Evolutionary conservation across 37 sponge, comb jelly and placozoan genomes (phyloP), one percentile per base, ranked within the genome.

Genomic region (Oscarella lobularis): DNA sequence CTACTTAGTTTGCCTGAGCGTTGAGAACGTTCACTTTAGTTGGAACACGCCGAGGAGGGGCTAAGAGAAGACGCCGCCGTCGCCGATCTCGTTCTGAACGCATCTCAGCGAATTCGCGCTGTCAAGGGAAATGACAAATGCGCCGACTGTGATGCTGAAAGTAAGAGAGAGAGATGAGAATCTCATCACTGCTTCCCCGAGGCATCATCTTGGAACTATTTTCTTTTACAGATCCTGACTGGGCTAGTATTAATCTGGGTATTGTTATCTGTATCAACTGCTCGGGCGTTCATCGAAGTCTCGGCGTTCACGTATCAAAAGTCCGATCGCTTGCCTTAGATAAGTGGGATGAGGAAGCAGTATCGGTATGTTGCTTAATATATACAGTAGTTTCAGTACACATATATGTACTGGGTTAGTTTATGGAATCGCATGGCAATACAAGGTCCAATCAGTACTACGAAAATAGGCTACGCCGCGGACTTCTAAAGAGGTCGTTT

Each of bases 171-270:
- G n/a, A n/a, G n/a, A n/a, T n/a, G n/a, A n/a, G n/a, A n/a, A n/a
- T n/a, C n/a, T n/a, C n/a, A n/a, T n/a, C n/a, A n/a, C n/a, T n/a
- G n/a, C n/a, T n/a, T n/a, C n/a, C n/a, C n/a, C n/a, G n/a, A n/a
- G n/a, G n/a, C n/a, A n/a, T n/a, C n/a, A n/a, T n/a, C n/a, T n/a
- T n/a, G n/a, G n/a, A n/a, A n/a, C n/a, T n/a, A n/a, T n/a, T n/a
- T n/a, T n/a, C n/a, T 1, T 36, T 38, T 69, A 38, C 76, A 90
- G 92, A 82, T 73, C 75, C 87, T 6, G 90, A 92, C 48, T 92
- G 93, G 93, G 85, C 93, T 66, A 92, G 93, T 65, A 75, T 92
- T 66, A 92, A 92, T 76, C 82, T 92, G 37, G 93, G 93, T 9
- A 83, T 86, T 3, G 87, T 78, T 3, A 30, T 92, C n/a, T 92